A percentile compares a stretch with the other conserved stretches of the same genome.
phyloP scores from a whole-genome alignment of 1,140 invertebrate species.

The Calycopis cecrops region DNA sequence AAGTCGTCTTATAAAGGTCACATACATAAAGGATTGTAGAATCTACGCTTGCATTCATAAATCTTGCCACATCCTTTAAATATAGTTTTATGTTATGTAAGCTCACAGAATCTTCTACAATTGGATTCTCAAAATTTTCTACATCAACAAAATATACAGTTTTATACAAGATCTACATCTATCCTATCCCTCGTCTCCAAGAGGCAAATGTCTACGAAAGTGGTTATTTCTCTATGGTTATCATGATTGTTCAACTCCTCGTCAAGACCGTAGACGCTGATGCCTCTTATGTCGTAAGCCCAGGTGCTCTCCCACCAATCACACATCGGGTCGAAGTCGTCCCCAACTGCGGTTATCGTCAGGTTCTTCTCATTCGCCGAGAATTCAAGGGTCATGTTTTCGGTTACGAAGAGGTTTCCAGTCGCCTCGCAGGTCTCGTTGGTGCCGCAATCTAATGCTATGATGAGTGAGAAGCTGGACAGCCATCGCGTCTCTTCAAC shows the following conservation, averaged over 20 bases:
- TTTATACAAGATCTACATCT: slow-evolving; percentile 20
- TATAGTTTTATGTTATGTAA: no score
- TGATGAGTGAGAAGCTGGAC: slow-evolving; percentile 32
- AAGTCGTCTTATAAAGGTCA: no score
- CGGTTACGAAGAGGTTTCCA: slow-evolving; percentile 38
- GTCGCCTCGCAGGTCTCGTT: slow-evolving; percentile 32
- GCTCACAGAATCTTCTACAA: no score
- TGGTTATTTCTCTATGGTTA: slow-evolving; percentile 27
- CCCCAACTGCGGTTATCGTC: slow-evolving; percentile 29
- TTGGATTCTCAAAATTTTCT: no score
- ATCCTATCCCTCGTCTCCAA: slow-evolving; percentile 29
- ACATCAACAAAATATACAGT: no score
- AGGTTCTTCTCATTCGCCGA: slow-evolving; percentile 32
- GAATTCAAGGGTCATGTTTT: slow-evolving; percentile 36
- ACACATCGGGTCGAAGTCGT: slow-evolving; percentile 40
- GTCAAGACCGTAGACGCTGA: slow-evolving; percentile 42
- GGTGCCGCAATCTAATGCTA: slow-evolving; percentile 40
- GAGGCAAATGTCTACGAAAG: slow-evolving; percentile 36
- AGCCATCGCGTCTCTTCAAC: slow-evolving; percentile 37
- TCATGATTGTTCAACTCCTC: slow-evolving; percentile 44
- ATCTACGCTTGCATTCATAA: no score
- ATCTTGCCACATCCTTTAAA: no score
- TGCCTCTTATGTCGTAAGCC: slow-evolving; percentile 29
- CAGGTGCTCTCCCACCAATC: slow-evolving; percentile 20
- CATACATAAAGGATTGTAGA: no score